These are phyloP conservation scores for Adelges cooleyi DNA, from an alignment of 1,140 invertebrate species.

Conservation along the genomic window DNA sequence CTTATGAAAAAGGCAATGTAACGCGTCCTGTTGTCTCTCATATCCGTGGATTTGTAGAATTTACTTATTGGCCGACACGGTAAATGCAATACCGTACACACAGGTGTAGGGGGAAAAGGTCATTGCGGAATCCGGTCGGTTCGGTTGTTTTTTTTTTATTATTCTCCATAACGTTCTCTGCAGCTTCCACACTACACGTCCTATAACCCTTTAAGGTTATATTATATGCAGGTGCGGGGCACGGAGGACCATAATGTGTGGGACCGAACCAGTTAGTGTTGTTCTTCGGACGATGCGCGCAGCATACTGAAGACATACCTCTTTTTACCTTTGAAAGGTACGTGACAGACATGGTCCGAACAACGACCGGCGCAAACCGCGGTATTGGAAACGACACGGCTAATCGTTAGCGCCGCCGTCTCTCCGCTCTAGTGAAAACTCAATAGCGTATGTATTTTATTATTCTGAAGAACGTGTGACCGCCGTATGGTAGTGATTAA, in stretches of 20 bases:
- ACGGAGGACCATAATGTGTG: not conserved
- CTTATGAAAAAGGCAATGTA: conserved; percentile 19
- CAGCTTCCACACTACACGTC: not conserved
- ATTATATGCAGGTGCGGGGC: no score
- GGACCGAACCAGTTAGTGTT: conserved; percentile 9
- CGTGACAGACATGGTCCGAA: not conserved
- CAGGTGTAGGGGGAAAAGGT: not conserved
- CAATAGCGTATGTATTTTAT: not conserved
- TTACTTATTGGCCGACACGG: conserved; percentile 6
- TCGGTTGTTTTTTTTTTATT: not conserved
- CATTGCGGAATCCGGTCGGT: conserved; percentile 11
- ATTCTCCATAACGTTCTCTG: not conserved
- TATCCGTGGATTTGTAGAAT: conserved; percentile 22
- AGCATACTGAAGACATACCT: not conserved
- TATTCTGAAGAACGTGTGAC: no score
- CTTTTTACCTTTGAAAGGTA: no score
- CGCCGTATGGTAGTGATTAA: no score
- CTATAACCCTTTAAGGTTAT: no score
- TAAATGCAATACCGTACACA: not conserved
- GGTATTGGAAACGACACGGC: not conserved
- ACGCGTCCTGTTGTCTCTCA: conserved; percentile 22
- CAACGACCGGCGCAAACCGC: not conserved
- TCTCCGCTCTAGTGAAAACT: conserved; percentile 4
- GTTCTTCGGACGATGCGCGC: not conserved
- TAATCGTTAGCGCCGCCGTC: conserved; percentile 23